Evolutionary conservation across 2,888 invertebrate genomes (phyloP).

Genomic region (Eueremaeus valkanovi): DNA sequence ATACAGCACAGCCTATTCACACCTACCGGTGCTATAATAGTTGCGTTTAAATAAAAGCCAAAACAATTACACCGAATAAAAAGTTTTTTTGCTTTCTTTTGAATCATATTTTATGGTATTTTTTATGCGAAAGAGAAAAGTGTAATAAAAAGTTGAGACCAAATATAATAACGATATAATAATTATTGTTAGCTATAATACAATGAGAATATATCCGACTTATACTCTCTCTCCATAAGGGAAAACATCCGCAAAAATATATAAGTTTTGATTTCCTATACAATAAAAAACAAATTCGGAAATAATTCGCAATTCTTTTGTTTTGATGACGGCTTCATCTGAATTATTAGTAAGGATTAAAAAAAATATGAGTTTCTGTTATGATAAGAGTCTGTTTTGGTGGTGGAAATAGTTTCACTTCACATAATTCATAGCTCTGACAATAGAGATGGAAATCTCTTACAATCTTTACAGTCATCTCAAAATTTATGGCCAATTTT

Average conservation of each 20-base stretch:
- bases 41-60: not conserved
- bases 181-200: not conserved
- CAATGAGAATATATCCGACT: not conserved
- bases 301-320: slow-evolving; percentile 2
- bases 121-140: not conserved
- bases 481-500: not conserved
- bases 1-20: not conserved
- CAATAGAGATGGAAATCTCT: slow-evolving; percentile 1
- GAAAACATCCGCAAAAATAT: not conserved
- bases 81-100: no score
- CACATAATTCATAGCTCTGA: not conserved
- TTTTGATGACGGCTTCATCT: not conserved
- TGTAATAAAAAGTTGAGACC: not conserved
- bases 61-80: not conserved
- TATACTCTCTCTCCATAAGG: not conserved
- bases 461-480: not conserved
- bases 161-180: not conserved
- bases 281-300: not conserved
- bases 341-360: not conserved
- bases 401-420: slow-evolving; percentile 12
- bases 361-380: not conserved
- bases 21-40: slow-evolving; percentile 3
- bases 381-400: not conserved
- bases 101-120: not conserved
- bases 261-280: not conserved